Evolutionary conservation across 2,797 vertebrate genomes (phyloP), one percentile per base, ranked within the genome.

Genomic region (Myotis myotis): DNA sequence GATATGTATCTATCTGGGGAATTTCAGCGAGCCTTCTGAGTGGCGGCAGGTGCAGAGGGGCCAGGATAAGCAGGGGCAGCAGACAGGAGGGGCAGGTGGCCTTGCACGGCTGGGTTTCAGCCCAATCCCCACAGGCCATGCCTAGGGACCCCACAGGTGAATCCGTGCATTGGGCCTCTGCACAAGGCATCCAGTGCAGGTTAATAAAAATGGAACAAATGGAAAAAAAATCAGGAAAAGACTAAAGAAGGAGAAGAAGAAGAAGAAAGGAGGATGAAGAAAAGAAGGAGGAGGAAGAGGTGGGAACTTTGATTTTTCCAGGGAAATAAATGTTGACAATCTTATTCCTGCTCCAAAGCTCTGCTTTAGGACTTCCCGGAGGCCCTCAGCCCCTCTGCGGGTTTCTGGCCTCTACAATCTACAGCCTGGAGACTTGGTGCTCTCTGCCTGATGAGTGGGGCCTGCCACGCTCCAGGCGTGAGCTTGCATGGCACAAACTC

Each of bases 11-110:
- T 33, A 51, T 28, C 38, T 20, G 44, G 22, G 19, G 41, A 12
- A 25, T 57, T 49, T 49, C 19, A 22, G 74, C 38, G 53, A 62
- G 28, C 28, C 60, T 62, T 7, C 28, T 6, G 13, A 13, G 57
- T 0, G 5, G 25, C 1, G 4, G 57, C 57, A 60, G 11, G 57
- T 1, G 5, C 57, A 60, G 25, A 0, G 2, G 23, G 11, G 20
- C 53, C 3, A 3, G 53, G 53, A 22, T 55, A 53, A 55, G 20
- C 53, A 55, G 53, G 53, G 53, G 57, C 2, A 11, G 57, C 57
- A 60, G 57, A 25, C 25, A 60, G 57, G 25, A 60, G 57, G 5
- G 25, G 1, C 25, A 13, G 25, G 28, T 62, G 28, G 60, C 5
- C 0, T 62, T 30, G 28, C 28, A 30, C 60, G 30, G 25, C 60